These are phyloP conservation scores for Pelochelys cantorii DNA, from an alignment of 2,797 vertebrate genomes.

Conservation along the genomic window DNA sequence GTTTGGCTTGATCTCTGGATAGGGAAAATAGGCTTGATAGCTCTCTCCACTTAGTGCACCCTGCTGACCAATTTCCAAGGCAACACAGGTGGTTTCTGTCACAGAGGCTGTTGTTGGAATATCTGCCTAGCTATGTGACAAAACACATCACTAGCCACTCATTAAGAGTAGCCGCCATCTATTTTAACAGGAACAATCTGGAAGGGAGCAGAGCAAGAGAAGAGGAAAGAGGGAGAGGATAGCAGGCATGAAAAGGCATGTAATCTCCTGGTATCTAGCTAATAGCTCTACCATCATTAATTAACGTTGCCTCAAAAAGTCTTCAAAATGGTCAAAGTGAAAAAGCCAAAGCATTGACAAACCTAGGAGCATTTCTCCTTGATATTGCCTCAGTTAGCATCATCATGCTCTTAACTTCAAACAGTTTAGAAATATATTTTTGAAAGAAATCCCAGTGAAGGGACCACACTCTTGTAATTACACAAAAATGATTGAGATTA, in stretches of 20 bases:
- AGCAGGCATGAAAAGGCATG: neutral
- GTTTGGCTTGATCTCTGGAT: neutral
- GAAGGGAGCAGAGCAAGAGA: neutral
- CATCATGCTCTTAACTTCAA: neutral
- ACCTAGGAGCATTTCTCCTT: neutral
- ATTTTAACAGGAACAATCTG: neutral
- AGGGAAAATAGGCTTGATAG: neutral
- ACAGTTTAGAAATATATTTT: neutral
- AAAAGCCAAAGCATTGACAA: neutral
- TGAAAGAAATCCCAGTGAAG: neutral
- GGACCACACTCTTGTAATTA: constrained; percentile 8
- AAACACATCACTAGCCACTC: neutral
- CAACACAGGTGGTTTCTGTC: neutral
- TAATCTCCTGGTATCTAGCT: neutral
- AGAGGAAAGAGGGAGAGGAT: neutral
- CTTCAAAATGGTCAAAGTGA: neutral
- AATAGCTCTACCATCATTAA: neutral
- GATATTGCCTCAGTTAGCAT: neutral
- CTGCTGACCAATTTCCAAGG: neutral
- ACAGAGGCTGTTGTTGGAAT: neutral
- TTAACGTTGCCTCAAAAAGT: neutral
- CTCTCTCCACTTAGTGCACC: neutral
- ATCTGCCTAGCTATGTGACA: neutral
- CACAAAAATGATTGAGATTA: neutral
- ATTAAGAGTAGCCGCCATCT: neutral